A percentile compares a stretch with the other conserved stretches of the same genome.
These are phyloP conservation scores for Hirudinaria manillensis DNA, from an alignment of 2,888 invertebrate species.

Conservation along the genomic window DNA sequence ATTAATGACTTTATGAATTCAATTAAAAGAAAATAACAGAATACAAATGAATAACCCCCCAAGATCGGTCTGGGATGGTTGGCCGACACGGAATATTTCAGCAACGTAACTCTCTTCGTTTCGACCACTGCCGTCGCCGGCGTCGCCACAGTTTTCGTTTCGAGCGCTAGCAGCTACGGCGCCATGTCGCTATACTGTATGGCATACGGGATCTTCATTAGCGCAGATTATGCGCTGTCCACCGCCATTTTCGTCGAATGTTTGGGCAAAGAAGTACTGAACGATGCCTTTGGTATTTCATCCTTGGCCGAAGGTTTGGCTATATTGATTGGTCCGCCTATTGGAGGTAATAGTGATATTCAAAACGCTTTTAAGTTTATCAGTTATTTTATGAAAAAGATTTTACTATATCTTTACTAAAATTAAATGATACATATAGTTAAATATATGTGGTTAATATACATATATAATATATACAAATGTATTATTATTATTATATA, in stretches of 20 bases:
- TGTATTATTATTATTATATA: too few relatives aligned
- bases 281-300: constrained; percentile 16
- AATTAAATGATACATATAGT: constrained; percentile 20
- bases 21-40: too few relatives aligned
- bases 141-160: not conserved
- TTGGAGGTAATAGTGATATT: constrained; percentile 14
- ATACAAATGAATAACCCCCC: too few relatives aligned
- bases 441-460: constrained; percentile 18
- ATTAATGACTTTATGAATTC: too few relatives aligned
- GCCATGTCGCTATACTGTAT: constrained; percentile 1
- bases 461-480: too few relatives aligned
- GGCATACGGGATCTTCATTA: constrained; percentile 12
- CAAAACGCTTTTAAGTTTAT: not conserved
- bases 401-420: not conserved
- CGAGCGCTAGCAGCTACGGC: not conserved
- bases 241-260: constrained; percentile 20
- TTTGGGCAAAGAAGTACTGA: constrained; percentile 4
- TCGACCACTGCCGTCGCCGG: constrained; percentile 9
- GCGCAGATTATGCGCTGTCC: constrained; percentile 15
- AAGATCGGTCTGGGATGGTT: constrained; percentile 28
- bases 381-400: not conserved
- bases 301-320: constrained; percentile 18
- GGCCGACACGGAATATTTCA: constrained; percentile 18
- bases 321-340: constrained; percentile 24
- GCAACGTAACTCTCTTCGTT: constrained; percentile 2